A percentile compares a stretch with the other conserved stretches of the same genome.
phyloP scores from a whole-genome alignment of 2,797 vertebrate genomes.

The Thripadectes ignobilis region DNA sequence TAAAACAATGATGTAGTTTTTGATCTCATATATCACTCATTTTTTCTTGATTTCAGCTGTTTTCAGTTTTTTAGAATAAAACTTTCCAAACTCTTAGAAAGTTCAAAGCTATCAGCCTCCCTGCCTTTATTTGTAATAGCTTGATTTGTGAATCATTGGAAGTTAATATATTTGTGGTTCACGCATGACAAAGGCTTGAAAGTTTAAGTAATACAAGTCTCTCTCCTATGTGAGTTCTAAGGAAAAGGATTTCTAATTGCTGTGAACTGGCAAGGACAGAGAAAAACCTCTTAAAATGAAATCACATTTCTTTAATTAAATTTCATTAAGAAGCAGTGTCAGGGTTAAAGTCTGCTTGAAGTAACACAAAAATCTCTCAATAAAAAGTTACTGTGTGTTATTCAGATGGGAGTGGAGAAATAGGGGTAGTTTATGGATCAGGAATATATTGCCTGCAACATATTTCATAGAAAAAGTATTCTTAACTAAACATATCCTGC shows the following conservation, averaged over 20 bases:
- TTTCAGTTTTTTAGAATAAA: neutral
- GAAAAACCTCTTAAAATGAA: neutral
- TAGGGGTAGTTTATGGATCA: neutral
- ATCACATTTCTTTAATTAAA: neutral
- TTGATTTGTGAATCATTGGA: neutral
- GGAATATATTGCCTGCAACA: neutral
- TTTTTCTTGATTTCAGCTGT: neutral
- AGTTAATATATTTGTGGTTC: constrained; percentile 1
- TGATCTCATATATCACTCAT: neutral
- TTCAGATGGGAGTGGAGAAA: neutral
- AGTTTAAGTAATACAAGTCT: neutral
- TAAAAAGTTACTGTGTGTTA: neutral
- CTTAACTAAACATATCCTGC: neutral
- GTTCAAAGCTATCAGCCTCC: neutral
- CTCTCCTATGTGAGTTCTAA: neutral
- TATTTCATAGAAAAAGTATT: neutral
- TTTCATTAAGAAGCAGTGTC: neutral
- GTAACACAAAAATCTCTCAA: neutral
- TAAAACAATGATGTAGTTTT: neutral
- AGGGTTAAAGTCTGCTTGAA: neutral
- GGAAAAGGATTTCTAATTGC: neutral
- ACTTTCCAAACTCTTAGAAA: neutral
- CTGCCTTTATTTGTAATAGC: neutral
- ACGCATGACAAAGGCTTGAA: neutral
- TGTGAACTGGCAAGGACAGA: neutral